These are phyloP conservation scores for Aplochiton taeniatus DNA, from an alignment of 2,797 vertebrate species.

Conservation along the genomic window DNA sequence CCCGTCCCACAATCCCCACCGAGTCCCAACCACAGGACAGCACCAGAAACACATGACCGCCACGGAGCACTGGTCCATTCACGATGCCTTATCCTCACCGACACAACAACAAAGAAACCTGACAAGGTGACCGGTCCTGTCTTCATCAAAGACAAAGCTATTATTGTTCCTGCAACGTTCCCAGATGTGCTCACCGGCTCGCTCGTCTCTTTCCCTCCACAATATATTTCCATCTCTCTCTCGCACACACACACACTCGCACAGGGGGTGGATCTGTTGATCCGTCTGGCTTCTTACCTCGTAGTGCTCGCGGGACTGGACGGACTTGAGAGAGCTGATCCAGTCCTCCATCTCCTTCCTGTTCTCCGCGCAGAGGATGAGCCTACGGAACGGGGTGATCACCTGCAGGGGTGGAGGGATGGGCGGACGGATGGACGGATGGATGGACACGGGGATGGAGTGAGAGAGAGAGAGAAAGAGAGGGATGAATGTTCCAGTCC, in stretches of 20 bases:
- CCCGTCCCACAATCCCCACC: too few species aligned
- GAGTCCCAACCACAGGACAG: neutral
- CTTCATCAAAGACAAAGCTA: too few species aligned
- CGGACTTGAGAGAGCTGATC: constrained; percentile 90
- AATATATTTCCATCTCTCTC: neutral
- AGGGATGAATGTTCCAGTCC: constrained; percentile 37
- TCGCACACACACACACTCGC: neutral
- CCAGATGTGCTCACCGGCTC: too few species aligned
- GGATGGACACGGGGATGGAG: neutral
- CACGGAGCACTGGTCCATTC: too few species aligned
- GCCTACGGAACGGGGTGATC: constrained; percentile 88
- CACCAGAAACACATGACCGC: neutral
- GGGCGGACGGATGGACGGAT: neutral
- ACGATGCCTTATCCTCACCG: too few species aligned
- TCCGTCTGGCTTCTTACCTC: constrained; percentile 81
- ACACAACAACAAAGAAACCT: too few species aligned
- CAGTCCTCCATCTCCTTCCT: constrained; percentile 93
- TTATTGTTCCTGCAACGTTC: too few species aligned
- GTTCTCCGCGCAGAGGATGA: constrained; percentile 89
- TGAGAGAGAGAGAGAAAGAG: constrained; percentile 19
- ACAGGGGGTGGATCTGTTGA: constrained; percentile 7
- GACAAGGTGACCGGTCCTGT: too few species aligned
- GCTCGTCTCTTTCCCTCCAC: too few species aligned
- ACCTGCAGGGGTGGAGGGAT: constrained; percentile 69
- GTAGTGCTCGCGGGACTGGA: constrained; percentile 94